Conservation (phyloP, 2,797 vertebrate species). For the Sitta carolinensis region DNA sequence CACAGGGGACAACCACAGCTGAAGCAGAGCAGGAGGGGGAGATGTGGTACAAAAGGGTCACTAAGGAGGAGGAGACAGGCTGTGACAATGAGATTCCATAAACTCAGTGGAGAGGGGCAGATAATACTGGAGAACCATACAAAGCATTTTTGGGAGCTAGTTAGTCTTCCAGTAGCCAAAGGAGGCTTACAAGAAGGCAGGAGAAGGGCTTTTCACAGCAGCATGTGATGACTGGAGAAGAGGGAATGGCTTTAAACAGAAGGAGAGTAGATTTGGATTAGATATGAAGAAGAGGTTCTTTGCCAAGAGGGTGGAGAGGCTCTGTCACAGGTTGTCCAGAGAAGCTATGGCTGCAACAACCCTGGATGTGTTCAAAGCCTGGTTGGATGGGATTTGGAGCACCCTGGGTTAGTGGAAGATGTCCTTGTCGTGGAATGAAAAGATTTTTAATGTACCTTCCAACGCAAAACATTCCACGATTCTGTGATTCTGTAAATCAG, state of each 20-base stretch:
- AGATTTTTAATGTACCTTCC: neutral
- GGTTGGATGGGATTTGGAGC: accelerated
- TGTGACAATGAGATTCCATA: neutral
- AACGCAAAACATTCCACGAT: neutral
- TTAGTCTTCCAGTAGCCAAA: neutral
- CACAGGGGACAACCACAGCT: neutral
- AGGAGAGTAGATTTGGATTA: neutral
- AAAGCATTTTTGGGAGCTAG: neutral
- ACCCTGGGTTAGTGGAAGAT: neutral
- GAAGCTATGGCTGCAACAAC: neutral
- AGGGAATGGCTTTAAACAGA: neutral
- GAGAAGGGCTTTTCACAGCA: neutral
- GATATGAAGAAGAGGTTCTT: neutral
- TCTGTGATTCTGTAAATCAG: neutral
- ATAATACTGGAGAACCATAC: neutral
- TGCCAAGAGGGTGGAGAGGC: neutral
- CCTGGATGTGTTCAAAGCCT: neutral
- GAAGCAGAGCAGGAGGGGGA: neutral
- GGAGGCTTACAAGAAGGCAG: too few relatives aligned
- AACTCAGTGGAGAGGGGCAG: neutral
- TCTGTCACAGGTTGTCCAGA: neutral
- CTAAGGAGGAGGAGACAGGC: neutral
- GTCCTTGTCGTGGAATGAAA: accelerated
- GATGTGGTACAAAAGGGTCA: neutral
- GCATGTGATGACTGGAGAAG: neutral